Base-by-base conservation (phyloP, 1,140 invertebrate species). In the Drosophila trapezifrons region DNA sequence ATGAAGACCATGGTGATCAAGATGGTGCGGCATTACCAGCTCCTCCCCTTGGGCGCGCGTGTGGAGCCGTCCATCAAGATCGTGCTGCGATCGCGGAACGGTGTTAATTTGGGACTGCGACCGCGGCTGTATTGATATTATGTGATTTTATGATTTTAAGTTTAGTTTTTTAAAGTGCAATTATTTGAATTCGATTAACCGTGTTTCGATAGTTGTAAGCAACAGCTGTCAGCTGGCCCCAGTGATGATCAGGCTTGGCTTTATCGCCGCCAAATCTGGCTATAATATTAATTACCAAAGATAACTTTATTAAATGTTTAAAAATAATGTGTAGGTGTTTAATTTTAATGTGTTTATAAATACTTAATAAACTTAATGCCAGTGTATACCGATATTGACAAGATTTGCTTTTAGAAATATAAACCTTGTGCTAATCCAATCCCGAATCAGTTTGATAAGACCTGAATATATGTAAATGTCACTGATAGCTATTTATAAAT, bases 1-100 rank as follows among this genome's bases (percentile, higher is more conserved):
- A 92, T 95, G 84, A 97, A 97, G 91, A 93, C 82, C 37, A 79
- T 90, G 7, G 76, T 93, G 10, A 92, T 90, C 20, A 91, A 92
- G 63, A 20, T 93, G 5, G 59, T 93, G n/a, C 76, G 92, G 25
- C 78, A 91, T 20, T 92, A 55, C 52, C 86, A 92, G 74, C 37
- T 92, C 15, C 46, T 90, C 0, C 80, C 87, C 1, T 32, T 84
- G 15, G 83, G 86, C n/a, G 63, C 71, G 1, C 45, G 75, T 65
- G 57, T 90, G 12, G 56, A 84, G 58, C 85, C 80, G 2, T 76
- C 77, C 0, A 90, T 91, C 25, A 90, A 80, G 47, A 84, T 92
- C 37, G 80, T 92, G 3, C 49, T 91, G 25, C 72, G 85, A 5
- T 91, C 90, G 0, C 49, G 22, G 0, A 87, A 59, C 10, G 91